Evolutionary conservation across 2,797 vertebrate genomes (phyloP), one percentile per base, ranked within the genome.

Genomic region (Acanthiza pusilla): DNA sequence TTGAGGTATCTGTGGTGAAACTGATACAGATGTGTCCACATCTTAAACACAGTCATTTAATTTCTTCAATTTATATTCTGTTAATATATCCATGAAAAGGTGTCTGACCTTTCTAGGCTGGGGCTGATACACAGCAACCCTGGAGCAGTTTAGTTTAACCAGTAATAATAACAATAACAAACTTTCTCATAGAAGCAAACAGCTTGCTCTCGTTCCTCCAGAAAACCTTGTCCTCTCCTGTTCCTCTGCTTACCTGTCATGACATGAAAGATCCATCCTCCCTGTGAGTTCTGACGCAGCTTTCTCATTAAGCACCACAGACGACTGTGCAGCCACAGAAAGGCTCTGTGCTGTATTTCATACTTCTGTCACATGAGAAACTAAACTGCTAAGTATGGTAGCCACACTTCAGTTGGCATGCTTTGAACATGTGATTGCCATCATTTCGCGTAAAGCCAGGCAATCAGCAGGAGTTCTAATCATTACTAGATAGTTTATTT

Each of bases 341-440:
- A 85, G 51, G 62, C 85, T 96, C 84, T 51, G 88, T 55, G 48
- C 73, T 78, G 42, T 53, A 65, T 86, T 93, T 94, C 76, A 89
- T 78, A 45, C 65, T 78, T 63, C 83, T 93, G 89, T 91, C 91
- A 93, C 81, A 93, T 55, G 85, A 93, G 90, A 95, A 90, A 75
- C 71, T 4, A 36, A 94, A 91, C 87, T 70, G 91, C 73, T 90
- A 93, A 91, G 85, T 91, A 54, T 95, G 75, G 58, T 79, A 73
- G 89, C 82, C 94, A 84, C 72, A 97, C 95, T 91, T 93, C 91
- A 83, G 68, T 73, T 96, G 91, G 79, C 61, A 83, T 91, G 83
- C 92, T 94, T 94, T 95, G 79, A 96, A 94, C 86, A 94, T 60
- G 91, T 97, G 93, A 89, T 94, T 93, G 93, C 91, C 91, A 97